phyloP scores from a whole-genome alignment of 2,113 vertebrate genomes.

The Tupaia chinensis region DNA sequence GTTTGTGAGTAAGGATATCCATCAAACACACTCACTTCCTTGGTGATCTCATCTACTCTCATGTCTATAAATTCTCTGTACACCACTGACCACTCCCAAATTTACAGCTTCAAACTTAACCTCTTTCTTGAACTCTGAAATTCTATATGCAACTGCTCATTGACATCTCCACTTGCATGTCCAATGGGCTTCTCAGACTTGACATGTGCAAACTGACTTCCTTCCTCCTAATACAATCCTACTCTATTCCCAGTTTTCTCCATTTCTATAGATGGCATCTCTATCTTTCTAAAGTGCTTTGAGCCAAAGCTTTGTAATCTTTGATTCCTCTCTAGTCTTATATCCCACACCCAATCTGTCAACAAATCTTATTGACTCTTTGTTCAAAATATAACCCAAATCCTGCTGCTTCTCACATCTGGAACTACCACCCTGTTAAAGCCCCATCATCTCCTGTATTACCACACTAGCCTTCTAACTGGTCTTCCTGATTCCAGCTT shows the following conservation, averaged over 20 bases:
- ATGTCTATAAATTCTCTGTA: background rate
- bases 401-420: background rate
- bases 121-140: conserved; percentile 31
- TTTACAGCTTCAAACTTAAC: background rate
- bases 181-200: background rate
- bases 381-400: background rate
- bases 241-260: background rate
- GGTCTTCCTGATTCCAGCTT: background rate
- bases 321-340: background rate
- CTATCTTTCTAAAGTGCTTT: background rate
- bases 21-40: background rate
- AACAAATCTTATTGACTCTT: background rate
- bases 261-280: background rate
- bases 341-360: background rate
- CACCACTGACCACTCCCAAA: background rate
- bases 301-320: background rate
- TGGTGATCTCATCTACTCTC: background rate
- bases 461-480: background rate
- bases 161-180: background rate
- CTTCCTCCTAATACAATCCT: background rate
- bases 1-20: background rate
- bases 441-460: background rate
- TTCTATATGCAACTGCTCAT: background rate
- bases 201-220: background rate
- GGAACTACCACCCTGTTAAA: background rate